Evolutionary conservation across 2,888 invertebrate species (phyloP), one percentile per base, ranked within the genome.

Genomic region (Strigamia crassipes): DNA sequence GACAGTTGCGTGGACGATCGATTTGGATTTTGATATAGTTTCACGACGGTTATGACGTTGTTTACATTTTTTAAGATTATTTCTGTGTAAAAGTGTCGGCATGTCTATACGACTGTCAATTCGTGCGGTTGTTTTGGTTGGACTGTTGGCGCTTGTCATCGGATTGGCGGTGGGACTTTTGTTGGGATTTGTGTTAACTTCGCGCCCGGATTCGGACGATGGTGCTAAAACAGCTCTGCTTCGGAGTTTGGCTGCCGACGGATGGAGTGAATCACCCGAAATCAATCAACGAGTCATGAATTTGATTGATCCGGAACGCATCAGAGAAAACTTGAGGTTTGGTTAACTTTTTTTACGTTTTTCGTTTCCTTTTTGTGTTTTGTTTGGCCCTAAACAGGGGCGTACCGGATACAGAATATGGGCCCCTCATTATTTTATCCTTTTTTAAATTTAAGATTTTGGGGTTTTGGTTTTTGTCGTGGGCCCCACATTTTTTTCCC

Each of bases 291-390:
- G 77, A 1, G 27, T 81, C 21, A 0, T 81, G n/a, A 23, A 77
- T 10, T 13, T 23, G 21, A 77, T 81, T 23, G 77, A 81, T 77
- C 73, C 81, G n/a, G 15, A 34, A 41, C 66, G 41, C 15, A 66
- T 81, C 12, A 27, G 77, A 41, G 81, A 66, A 38, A 81, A 81
- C 42, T 38, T 81, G 12, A 81, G 77, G 81, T 81, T 38, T 38
- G 79, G 1, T 10, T n/a, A n/a, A n/a, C n/a, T n/a, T n/a, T n/a
- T n/a, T n/a, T n/a, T n/a, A n/a, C n/a, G n/a, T n/a, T n/a, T n/a
- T n/a, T n/a, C n/a, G n/a, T n/a, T n/a, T n/a, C n/a, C n/a, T n/a
- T n/a, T n/a, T n/a, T n/a, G n/a, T n/a, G n/a, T n/a, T n/a, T n/a
- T n/a, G n/a, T n/a, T n/a, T n/a, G n/a, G n/a, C n/a, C n/a, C n/a